Evolutionary conservation across 2,888 invertebrate species (phyloP).

Genomic region (Metopia argyrocephala): DNA sequence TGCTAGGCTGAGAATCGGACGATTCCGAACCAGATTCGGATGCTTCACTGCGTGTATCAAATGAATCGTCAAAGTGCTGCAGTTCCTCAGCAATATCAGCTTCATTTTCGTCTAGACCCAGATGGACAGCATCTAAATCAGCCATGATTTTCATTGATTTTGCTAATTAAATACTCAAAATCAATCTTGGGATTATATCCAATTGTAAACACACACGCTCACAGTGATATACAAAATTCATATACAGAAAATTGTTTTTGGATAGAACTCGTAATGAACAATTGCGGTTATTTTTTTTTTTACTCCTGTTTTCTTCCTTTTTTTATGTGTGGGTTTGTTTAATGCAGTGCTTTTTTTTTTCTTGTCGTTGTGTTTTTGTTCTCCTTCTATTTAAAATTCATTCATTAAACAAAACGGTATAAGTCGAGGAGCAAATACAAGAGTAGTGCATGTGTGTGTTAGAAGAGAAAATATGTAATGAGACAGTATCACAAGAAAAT

Average conservation of each 20-base stretch:
- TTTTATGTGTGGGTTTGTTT: conserved; percentile 20
- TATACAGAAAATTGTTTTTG: conserved; percentile 54
- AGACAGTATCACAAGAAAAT: conserved; percentile 37
- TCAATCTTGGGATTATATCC: not conserved
- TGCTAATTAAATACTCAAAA: not conserved
- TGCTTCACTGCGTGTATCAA: conserved; percentile 93
- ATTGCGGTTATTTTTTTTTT: conserved; percentile 61
- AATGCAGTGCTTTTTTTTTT: conserved; percentile 30
- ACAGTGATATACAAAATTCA: conserved; percentile 36
- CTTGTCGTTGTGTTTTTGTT: conserved; percentile 54
- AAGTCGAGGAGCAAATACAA: conserved; percentile 24
- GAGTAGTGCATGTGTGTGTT: conserved; percentile 9
- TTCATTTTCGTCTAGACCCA: conserved; percentile 84
- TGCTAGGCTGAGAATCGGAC: conserved; percentile 83
- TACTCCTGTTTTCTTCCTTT: not conserved
- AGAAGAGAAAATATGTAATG: conserved; percentile 36
- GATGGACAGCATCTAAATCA: conserved; percentile 82
- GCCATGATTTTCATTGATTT: conserved; percentile 75
- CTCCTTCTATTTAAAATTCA: conserved; percentile 62
- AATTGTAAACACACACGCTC: conserved; percentile 20
- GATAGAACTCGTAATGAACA: conserved; percentile 52
- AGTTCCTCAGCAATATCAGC: conserved; percentile 89
- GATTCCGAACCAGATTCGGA: conserved; percentile 84
- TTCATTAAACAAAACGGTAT: conserved; percentile 29
- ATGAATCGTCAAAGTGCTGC: conserved; percentile 84